Base-by-base conservation (phyloP, 1,140 invertebrate species). In the Drosophila teissieri region DNA sequence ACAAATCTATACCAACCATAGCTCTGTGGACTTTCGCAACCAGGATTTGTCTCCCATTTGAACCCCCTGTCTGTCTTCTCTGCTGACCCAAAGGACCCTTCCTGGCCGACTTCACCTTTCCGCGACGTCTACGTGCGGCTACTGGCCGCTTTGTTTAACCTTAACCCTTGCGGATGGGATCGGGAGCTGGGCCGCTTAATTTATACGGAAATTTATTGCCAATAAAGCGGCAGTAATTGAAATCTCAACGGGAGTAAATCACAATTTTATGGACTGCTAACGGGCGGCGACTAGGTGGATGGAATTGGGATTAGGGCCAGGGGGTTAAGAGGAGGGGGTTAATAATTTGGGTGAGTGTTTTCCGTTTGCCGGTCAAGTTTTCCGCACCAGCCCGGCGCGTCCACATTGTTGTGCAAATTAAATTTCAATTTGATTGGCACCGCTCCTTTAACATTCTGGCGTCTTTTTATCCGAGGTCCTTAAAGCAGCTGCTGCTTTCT, bases 221-320 rank as follows among this genome's bases (percentile, higher is more conserved):
- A 88, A 88, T 88, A 88, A 88, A 88, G 83, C 83, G 76, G 84
- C 84, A 77, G 84, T 88, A 88, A 89, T 88, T 88, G 83, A 88
- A 88, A 88, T 83, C 84, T 88, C 83, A 89, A 77, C 68, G 72
- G 67, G 80, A 88, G 84, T 88, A 88, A 88, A 88, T 88, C 83
- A 88, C 84, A 88, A 89, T 89, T 89, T 88, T 83, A 88, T 88
- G 79, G 83, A 83, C 83, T 77, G 73, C 74, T 51, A 75, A 73
- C 70, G 53, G 49, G 72, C 42, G 39, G 46, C 37, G 58, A 48
- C 24, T 34, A 51, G 27, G 24, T 49, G 46, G 24, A 8, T 46
- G 24, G 10, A 12, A 12, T 39, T 39, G 12, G 12, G 14, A 14
- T 14, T 39, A 14, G 22, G 7, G n/a, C 49, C 1, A n/a, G 22